A percentile compares a stretch with the other conserved stretches of the same genome.
phyloP scores from a whole-genome alignment of 2,888 invertebrate species.

The Nephrotoma flavescens region DNA sequence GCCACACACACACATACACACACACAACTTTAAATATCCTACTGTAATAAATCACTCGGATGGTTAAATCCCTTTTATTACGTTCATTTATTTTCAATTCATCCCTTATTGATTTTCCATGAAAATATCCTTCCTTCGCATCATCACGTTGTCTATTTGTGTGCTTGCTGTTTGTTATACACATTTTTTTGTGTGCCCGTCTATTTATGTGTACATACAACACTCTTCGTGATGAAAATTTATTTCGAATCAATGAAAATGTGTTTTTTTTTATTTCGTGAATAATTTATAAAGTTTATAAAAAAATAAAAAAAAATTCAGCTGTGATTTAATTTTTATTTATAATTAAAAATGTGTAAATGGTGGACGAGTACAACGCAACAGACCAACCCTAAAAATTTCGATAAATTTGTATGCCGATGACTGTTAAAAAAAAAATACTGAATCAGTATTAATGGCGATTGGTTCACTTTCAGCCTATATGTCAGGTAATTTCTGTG shows the following conservation, averaged over 20 bases:
- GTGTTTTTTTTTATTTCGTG: neutral
- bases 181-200: neutral
- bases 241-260: neutral
- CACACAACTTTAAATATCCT: neutral
- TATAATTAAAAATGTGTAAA: neutral
- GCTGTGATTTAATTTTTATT: neutral
- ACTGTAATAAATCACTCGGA: neutral
- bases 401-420: neutral
- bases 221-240: neutral
- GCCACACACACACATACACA: neutral
- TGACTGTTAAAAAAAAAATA: neutral
- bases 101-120: neutral
- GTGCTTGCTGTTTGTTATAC: neutral
- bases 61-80: neutral
- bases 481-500: neutral
- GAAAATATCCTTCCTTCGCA: neutral
- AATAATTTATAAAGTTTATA: neutral
- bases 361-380: neutral
- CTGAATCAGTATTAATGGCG: neutral
- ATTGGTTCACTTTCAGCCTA: neutral
- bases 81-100: neutral
- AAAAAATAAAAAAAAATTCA: neutral
- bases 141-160: neutral
- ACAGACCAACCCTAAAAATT: neutral
- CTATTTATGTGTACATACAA: neutral